Evolutionary conservation across 35 echinoderm and acorn worm species (phyloP), one percentile per base, ranked within the genome.

Genomic region (Lytechinus variegatus): DNA sequence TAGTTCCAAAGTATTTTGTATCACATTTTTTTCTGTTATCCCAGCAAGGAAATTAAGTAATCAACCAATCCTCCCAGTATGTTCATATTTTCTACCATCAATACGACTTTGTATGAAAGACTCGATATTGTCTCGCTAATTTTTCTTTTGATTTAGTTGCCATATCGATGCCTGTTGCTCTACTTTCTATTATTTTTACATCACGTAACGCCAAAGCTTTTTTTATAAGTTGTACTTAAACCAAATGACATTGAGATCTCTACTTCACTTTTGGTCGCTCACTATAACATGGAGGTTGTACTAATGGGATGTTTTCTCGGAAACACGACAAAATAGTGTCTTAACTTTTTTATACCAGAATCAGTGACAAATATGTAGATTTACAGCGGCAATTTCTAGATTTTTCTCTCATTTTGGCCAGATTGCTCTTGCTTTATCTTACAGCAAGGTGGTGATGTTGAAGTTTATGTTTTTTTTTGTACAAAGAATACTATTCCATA

Each of bases 401-500:
- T 79, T 24, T 58, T 79, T 21, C 66, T 79, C 14, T 7, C 8
- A 24, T 79, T 79, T 79, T 79, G 66, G 7, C 66, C 66, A 6
- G 66, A 24, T 79, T 79, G 66, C 66, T 79, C 14, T n/a, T 24
- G 66, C 66, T 79, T 21, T 79, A n/a, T 79, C 66, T 79, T 24
- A 79, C 29, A 54, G 52, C 33, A 44, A 90, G 88, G 88, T 90
- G 88, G 52, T 54, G 52, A 44, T 0, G 27, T 1, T 90, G 52
- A 90, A 90, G 52, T 52, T 52, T 90, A 44, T 89, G 29, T 89
- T 44, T 89, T 27, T 89, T 89, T 87, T 93, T 93, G 92, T 93
- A 93, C 54, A 93, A 93, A 93, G 92, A 54, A 93, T 54, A 93
- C 52, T 93, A 93, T 93, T 93, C 92, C 92, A 93, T 93, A 93